These are phyloP conservation scores for Rallus limicola DNA, from an alignment of 2,113 vertebrate species.

Conservation along the genomic window DNA sequence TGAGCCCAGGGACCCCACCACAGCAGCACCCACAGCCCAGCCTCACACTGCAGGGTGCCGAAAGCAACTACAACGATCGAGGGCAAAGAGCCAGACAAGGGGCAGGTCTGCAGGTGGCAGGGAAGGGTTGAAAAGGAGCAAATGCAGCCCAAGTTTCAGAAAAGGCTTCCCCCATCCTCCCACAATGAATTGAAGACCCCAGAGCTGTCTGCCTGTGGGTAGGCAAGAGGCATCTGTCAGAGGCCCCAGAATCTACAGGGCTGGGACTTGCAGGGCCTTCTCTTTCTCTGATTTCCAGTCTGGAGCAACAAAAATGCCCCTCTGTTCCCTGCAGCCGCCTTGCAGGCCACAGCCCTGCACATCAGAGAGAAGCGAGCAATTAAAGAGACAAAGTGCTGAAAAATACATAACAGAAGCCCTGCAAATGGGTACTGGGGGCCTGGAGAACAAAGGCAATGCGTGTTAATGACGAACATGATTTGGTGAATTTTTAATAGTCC, in stretches of 20 bases:
- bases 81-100: background rate
- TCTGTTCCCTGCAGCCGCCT: constrained; percentile 39
- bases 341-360: background rate
- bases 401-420: constrained; percentile 66
- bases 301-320: constrained; percentile 15
- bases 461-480: constrained; percentile 53
- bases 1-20: background rate
- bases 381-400: constrained; percentile 74
- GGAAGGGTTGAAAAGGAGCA: background rate
- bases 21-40: background rate
- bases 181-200: background rate
- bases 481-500: constrained; percentile 63
- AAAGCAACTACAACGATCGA: background rate
- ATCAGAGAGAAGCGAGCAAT: constrained; percentile 60
- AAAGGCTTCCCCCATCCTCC: background rate
- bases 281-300: background rate
- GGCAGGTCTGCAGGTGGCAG: background rate
- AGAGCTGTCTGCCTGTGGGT: background rate
- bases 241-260: background rate
- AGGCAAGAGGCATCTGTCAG: background rate
- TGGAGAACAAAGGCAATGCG: background rate
- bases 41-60: accelerated
- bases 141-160: background rate
- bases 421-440: constrained; percentile 35
- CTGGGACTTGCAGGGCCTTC: background rate